phyloP scores from a whole-genome alignment of 1,140 invertebrate species.

The Lepidurus couesii region DNA sequence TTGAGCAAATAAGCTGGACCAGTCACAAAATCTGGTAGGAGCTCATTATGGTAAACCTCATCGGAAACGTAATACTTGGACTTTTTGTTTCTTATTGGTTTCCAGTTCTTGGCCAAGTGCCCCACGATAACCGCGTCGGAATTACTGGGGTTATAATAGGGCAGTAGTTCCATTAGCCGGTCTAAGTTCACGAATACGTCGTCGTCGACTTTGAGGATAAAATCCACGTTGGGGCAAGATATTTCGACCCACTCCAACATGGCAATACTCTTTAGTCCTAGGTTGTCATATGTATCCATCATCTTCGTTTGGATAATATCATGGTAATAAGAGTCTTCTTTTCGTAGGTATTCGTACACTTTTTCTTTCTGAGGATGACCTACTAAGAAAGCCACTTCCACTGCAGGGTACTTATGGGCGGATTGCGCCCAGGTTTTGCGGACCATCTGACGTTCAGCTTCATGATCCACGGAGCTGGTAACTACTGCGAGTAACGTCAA shows the following conservation, averaged over 20 bases:
- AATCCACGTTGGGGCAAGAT: constrained; percentile 58
- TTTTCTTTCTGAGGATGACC: constrained; percentile 20
- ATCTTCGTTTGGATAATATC: constrained; percentile 77
- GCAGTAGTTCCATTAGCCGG: neutral
- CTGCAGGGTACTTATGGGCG: constrained; percentile 37
- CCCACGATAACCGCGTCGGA: neutral
- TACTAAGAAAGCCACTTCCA: constrained; percentile 1
- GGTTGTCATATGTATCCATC: constrained; percentile 70
- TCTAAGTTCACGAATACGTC: constrained; percentile 65
- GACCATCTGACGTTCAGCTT: constrained; percentile 49
- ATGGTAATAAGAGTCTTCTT: constrained; percentile 55
- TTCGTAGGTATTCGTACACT: constrained; percentile 36
- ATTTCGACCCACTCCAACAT: constrained; percentile 71
- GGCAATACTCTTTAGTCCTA: constrained; percentile 82
- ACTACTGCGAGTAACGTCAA: neutral
- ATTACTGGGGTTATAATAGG: neutral
- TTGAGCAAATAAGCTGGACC: neutral
- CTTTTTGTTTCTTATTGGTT: neutral
- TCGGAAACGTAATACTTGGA: neutral
- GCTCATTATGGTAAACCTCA: neutral
- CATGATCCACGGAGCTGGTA: neutral
- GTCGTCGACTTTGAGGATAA: constrained; percentile 71
- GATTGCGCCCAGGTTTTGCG: constrained; percentile 59
- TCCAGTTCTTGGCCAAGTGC: neutral
- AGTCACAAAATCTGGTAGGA: neutral